Conservation (phyloP, 2,113 vertebrate genomes). For the Columba janthina region DNA sequence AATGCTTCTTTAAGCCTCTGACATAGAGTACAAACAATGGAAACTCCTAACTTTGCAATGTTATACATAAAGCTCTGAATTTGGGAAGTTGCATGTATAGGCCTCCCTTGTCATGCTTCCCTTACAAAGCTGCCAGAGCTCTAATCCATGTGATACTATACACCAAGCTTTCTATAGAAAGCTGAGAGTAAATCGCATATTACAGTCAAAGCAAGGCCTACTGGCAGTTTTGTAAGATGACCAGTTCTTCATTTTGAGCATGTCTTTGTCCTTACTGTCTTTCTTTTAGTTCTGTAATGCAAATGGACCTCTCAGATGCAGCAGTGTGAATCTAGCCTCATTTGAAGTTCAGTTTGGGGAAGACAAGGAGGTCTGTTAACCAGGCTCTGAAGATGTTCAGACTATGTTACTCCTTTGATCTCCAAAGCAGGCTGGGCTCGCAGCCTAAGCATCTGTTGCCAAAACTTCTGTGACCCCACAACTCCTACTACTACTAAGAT, state of each 20-base stretch:
- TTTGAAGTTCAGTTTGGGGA: conserved; percentile 3
- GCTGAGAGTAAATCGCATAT: background rate
- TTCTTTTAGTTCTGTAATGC: background rate
- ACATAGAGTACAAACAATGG: background rate
- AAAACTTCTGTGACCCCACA: conserved; percentile 29
- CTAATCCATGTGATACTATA: background rate
- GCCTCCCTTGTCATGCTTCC: background rate
- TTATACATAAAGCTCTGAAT: background rate
- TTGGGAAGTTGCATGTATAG: background rate
- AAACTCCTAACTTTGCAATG: background rate
- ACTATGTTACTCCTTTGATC: conserved; percentile 11
- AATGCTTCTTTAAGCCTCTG: background rate
- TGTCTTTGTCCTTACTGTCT: background rate
- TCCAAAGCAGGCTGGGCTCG: conserved; percentile 4
- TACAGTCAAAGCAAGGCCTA: background rate
- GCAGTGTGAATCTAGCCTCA: conserved; percentile 25
- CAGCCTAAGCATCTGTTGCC: background rate
- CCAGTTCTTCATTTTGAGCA: background rate
- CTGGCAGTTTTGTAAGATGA: background rate
- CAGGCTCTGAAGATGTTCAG: conserved; percentile 25
- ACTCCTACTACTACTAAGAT: background rate
- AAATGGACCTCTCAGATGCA: conserved; percentile 2
- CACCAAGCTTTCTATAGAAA: background rate
- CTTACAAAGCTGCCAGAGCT: background rate
- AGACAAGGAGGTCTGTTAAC: conserved; percentile 31